Evolutionary conservation across 2,113 vertebrate species (phyloP).

Genomic region (Amblyornis subalaris): DNA sequence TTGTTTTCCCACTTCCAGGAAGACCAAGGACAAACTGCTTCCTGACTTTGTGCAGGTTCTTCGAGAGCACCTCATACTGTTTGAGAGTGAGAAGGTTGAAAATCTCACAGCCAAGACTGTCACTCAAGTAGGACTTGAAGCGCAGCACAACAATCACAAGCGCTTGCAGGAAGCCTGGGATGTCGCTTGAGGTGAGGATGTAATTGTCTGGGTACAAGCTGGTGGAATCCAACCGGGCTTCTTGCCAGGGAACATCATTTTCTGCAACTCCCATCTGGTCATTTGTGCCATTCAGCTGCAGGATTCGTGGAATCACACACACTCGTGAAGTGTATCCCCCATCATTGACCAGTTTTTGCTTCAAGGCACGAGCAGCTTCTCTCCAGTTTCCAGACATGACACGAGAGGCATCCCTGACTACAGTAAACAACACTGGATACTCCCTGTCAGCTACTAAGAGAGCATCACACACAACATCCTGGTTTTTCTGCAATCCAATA

Average conservation of each 20-base stretch:
- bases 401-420: neutral
- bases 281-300: neutral
- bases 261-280: neutral
- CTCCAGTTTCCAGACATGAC: neutral
- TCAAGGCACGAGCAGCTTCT: neutral
- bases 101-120: neutral
- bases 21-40: neutral
- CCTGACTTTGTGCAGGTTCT: neutral
- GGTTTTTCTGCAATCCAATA: neutral
- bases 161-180: rapidly evolving
- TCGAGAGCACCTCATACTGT: neutral
- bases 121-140: neutral
- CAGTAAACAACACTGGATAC: neutral
- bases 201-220: neutral
- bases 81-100: neutral
- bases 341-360: neutral
- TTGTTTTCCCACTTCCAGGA: neutral
- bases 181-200: neutral
- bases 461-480: neutral
- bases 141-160: neutral
- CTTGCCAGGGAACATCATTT: neutral
- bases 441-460: neutral
- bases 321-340: neutral
- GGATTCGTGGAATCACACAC: neutral
- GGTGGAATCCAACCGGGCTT: rapidly evolving